Conservation (phyloP, 2,888 invertebrate species). For the Ectropis crepuscularia region DNA sequence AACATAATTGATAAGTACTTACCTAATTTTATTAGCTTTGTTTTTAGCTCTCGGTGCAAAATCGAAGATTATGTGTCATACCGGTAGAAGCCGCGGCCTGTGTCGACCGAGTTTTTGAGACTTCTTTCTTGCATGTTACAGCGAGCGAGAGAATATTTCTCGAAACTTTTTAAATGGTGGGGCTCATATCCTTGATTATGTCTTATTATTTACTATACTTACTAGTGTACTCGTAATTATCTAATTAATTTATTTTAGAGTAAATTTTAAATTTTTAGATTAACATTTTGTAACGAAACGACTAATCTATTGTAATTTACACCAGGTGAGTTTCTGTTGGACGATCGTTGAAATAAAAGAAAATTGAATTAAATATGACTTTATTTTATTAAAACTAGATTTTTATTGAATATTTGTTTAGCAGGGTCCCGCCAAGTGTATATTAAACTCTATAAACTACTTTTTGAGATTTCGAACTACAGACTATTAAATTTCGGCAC, state of each 20-base stretch:
- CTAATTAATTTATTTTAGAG: constrained; percentile 60
- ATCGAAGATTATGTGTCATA: constrained; percentile 33
- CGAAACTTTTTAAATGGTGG: too few relatives aligned
- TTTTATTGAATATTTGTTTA: constrained; percentile 48
- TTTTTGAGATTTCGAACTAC: constrained; percentile 24
- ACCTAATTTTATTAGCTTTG: constrained; percentile 13
- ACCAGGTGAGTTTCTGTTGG: constrained; percentile 41
- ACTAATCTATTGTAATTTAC: constrained; percentile 48
- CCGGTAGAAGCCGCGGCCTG: not conserved
- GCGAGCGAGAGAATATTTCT: too few relatives aligned
- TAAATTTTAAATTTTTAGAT: constrained; percentile 64
- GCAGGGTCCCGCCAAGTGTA: constrained; percentile 69
- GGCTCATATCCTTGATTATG: constrained; percentile 5
- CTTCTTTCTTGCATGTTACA: too few relatives aligned
- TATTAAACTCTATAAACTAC: constrained; percentile 46
- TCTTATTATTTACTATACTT: constrained; percentile 37
- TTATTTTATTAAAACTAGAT: constrained; percentile 44
- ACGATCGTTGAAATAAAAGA: constrained; percentile 59
- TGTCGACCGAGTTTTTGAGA: too few relatives aligned
- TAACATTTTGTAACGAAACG: constrained; percentile 49
- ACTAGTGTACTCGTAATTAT: constrained; percentile 43
- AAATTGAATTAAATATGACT: constrained; percentile 36
- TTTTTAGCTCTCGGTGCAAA: constrained; percentile 37
- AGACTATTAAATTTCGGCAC: constrained; percentile 36
- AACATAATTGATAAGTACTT: constrained; percentile 6